Evolutionary conservation across 2,113 vertebrate species (phyloP), one percentile per base, ranked within the genome.

Genomic region (Scartelaos histophorus): DNA sequence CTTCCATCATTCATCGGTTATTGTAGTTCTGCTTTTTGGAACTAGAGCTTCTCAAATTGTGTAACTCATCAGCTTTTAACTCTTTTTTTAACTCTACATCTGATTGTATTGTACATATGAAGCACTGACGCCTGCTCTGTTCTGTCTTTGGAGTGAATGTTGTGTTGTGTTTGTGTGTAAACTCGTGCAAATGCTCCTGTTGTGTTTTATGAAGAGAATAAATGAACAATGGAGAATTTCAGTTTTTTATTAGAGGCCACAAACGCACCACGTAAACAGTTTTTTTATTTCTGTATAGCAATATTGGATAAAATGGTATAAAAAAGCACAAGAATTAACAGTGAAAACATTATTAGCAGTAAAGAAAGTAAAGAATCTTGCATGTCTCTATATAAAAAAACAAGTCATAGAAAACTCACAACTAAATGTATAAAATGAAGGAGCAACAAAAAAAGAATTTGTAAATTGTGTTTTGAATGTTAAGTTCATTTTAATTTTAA

Each of bases 191-290:
- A 11, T 25, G 10, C 21, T 24, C 22, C 3, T 57, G 56, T 13
- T 24, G 56, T 58, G 56, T 58, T 58, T 58, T 24, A 22, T 24
- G 25, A 58, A 58, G 22, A 58, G 56, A 58, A 58, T 58, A 58
- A 58, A 58, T 58, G 56, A 58, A 58, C 56, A 22, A 24, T 1
- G 12, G 12, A 24, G 22, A 7, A 58, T 24, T 58, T 58, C 11
- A 24, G 7, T 15, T 24, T 58, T 58, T 58, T 58, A 25, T 58
- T 58, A 24, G 21, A 24, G 56, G 56, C 3, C 12, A 13, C 21
- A 24, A 58, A 13, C 56, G 5, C 10, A 56, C 21, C 54, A 22
- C 11, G 56, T 56, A 12, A 22, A 58, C 56, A 1, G 12, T 13
- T 24, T 15, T 57, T 13, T 0, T 4, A 5, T 43, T 43, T 43